A percentile compares a stretch with the other conserved stretches of the same genome.
Conservation (phyloP, 1,140 invertebrate species). For the Gryllus bimaculatus region DNA sequence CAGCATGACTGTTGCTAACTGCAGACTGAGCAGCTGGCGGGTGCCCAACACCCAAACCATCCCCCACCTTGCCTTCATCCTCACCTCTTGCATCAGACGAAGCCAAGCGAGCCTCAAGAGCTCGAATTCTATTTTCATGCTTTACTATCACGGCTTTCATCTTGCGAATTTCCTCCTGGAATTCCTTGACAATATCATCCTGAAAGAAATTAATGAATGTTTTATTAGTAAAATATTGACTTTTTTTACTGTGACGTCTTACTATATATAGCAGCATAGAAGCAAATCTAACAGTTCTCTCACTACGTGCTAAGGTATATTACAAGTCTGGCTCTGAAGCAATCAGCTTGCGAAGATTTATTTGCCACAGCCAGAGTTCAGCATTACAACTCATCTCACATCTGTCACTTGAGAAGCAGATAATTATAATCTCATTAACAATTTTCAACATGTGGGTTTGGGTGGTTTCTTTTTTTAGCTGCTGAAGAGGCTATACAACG, state of each 20-base stretch:
- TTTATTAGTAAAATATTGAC: constrained; percentile 6
- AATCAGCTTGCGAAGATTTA: too few relatives aligned
- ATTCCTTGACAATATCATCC: constrained; percentile 66
- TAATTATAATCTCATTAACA: too few relatives aligned
- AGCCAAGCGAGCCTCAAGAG: constrained; percentile 49
- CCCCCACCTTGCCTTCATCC: constrained; percentile 15
- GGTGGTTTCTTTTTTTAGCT: too few relatives aligned
- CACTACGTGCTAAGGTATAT: background rate
- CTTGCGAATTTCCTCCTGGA: constrained; percentile 76
- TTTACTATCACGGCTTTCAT: constrained; percentile 89
- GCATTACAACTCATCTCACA: too few relatives aligned
- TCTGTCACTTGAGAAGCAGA: too few relatives aligned
- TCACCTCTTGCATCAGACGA: constrained; percentile 14
- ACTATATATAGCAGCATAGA: background rate
- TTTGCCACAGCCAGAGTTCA: too few relatives aligned
- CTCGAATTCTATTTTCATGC: constrained; percentile 80
- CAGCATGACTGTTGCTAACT: constrained; percentile 12
- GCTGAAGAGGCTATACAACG: too few relatives aligned
- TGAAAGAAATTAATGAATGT: constrained; percentile 26
- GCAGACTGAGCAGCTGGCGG: constrained; percentile 7
- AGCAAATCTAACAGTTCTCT: background rate
- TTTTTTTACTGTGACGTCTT: background rate
- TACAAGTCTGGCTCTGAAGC: background rate
- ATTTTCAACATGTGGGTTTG: too few relatives aligned
- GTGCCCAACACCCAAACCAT: constrained; percentile 8